Conservation (phyloP, 2,113 vertebrate genomes). For the Marcusenius ussheri region DNA sequence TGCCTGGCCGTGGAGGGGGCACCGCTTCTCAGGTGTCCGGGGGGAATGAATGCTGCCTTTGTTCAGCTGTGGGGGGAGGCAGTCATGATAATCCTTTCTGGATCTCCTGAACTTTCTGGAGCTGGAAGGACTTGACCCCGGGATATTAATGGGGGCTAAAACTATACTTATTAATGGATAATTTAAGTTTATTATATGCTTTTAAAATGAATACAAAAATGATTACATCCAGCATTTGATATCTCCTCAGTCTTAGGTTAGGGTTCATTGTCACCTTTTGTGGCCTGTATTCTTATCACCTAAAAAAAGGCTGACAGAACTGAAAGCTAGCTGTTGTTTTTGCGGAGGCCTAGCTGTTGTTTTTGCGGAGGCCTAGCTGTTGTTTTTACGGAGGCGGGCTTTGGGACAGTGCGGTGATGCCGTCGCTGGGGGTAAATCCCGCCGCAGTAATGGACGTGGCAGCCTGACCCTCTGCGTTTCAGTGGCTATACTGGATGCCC, state of each 20-base stretch:
- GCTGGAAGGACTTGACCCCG: not conserved
- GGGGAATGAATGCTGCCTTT: constrained; percentile 34
- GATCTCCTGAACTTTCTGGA: constrained; percentile 26
- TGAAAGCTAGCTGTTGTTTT: not conserved
- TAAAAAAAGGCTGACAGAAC: not conserved
- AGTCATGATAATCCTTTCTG: constrained; percentile 36
- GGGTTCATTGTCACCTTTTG: not conserved
- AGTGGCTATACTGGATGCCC: constrained; percentile 77
- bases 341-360: not conserved
- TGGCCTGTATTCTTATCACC: not conserved
- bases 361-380: too few relatives aligned
- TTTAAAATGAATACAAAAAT: not conserved
- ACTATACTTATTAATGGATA: not conserved
- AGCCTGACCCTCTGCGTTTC: constrained; percentile 32
- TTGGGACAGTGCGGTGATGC: not conserved
- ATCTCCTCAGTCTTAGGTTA: not conserved
- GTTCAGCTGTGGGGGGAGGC: not conserved
- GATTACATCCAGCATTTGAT: not conserved
- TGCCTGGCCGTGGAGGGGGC: constrained; percentile 41
- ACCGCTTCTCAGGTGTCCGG: constrained; percentile 53
- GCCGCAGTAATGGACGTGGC: not conserved
- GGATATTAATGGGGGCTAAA: not conserved
- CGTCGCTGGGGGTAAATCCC: not conserved
- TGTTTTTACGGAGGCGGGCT: not conserved
- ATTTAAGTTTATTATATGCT: not conserved